Evolutionary conservation across 2,888 invertebrate species (phyloP), one percentile per base, ranked within the genome.

Genomic region (Drosophila limbata): DNA sequence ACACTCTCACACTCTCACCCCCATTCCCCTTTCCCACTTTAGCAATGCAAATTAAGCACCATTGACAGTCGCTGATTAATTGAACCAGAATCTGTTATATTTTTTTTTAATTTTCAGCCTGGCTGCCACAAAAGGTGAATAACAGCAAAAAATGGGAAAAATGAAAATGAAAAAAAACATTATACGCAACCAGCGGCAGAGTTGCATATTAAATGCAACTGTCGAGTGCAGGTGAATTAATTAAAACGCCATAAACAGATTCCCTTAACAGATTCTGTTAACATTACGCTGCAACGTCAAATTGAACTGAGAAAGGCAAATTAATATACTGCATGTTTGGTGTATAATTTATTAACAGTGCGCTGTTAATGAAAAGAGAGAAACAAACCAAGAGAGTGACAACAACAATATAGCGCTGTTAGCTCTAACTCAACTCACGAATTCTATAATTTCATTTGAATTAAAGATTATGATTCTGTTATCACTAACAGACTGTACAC

Each of bases 21-120:
- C 25, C 6, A 17, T 33, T 2, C 11, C 17, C 28, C 15, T 4
- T 35, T 45, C 17, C 28, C 17, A n/a, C 17, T 31, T 48, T 48
- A 25, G 59, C 65, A 55, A 57, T 64, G 69, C 78, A 76, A 79
- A 84, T 84, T 80, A 73, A 87, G 60, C 85, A 75, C 71, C 80
- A 87, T 83, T 83, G 85, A 87, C 88, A 85, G 68, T 72, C 72
- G 73, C 65, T 86, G 85, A 86, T 86, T 86, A 88, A 86, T 88
- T 88, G 80, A 77, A 74, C 48, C 76, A 73, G 81, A 81, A 81
- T 79, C 81, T 75, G 79, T 80, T 79, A 50, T 37, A 13, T 45
- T 44, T 17, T 28, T 42, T 28, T 55, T 83, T 82, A 80, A 82
- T 82, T 84, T 82, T 35, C 76, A 70, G 25, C 52, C 70, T 11